These are phyloP conservation scores for Anniella stebbinsi DNA, from an alignment of 2,797 vertebrate genomes.

Conservation along the genomic window DNA sequence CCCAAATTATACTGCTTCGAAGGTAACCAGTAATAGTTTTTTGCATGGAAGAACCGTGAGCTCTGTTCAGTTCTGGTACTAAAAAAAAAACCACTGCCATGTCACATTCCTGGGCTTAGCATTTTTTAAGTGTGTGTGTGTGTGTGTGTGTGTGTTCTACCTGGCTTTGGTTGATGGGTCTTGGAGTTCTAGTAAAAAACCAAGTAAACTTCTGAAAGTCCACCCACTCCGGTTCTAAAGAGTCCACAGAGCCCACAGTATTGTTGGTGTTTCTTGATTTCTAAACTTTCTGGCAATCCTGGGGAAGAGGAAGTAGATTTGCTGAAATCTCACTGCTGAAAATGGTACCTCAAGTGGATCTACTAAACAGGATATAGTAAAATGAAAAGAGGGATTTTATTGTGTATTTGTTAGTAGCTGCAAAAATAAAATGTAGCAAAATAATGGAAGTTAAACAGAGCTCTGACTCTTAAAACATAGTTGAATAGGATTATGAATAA, in stretches of 20 bases:
- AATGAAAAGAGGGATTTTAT: neutral
- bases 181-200: too few species aligned
- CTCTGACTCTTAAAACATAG: neutral
- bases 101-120: too few species aligned
- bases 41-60: too few species aligned
- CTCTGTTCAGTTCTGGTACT: too few species aligned
- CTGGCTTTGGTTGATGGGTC: too few species aligned
- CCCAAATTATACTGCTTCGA: too few species aligned
- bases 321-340: neutral
- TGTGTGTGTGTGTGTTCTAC: too few species aligned
- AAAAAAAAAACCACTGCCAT: too few species aligned
- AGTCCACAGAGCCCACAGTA: neutral
- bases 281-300: neutral
- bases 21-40: too few species aligned
- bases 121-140: too few species aligned
- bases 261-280: neutral
- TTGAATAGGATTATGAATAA: neutral
- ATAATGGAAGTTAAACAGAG: neutral
- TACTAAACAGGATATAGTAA: neutral
- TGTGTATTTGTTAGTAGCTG: constrained; percentile 5
- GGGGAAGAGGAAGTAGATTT: neutral
- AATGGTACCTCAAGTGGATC: neutral
- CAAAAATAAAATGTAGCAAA: neutral
- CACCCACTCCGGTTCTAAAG: neutral
- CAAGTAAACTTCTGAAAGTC: too few species aligned